Conservation (phyloP, 30 jellyfish, hydroid and myxozoan species). For the Hydractinia symbiolongicarpus region DNA sequence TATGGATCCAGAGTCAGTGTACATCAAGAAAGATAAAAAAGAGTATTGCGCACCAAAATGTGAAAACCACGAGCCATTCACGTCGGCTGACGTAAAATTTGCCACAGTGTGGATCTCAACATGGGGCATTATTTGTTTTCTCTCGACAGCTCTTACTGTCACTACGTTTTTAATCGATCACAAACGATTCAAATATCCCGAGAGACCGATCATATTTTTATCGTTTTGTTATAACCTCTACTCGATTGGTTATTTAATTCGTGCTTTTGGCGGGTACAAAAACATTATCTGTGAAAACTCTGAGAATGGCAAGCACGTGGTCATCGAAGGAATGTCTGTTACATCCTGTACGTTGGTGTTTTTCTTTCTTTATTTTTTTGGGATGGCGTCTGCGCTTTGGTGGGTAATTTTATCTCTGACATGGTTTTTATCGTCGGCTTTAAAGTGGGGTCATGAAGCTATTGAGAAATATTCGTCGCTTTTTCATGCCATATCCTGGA, state of each 20-base stretch:
- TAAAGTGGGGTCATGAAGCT: constrained; percentile 97
- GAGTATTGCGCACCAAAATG: constrained; percentile 67
- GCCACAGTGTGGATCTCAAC: constrained; percentile 65
- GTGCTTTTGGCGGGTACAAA: constrained; percentile 75
- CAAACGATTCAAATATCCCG: constrained; percentile 78
- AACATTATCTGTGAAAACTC: constrained; percentile 49
- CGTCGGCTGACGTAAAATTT: constrained; percentile 46
- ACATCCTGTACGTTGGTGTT: constrained; percentile 69
- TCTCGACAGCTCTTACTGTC: constrained; percentile 78
- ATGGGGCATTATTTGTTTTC: constrained; percentile 73
- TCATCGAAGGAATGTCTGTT: constrained; percentile 67
- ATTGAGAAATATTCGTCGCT: constrained; percentile 76
- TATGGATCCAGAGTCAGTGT: constrained; percentile 40
- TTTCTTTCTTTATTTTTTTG: constrained; percentile 58
- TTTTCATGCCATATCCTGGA: constrained; percentile 87
- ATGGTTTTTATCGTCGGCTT: constrained; percentile 88
- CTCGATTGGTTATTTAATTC: constrained; percentile 63
- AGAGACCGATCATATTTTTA: constrained; percentile 76
- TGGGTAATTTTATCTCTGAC: constrained; percentile 83
- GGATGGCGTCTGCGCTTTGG: constrained; percentile 96
- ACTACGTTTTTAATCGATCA: constrained; percentile 69
- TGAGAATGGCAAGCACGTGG: constrained; percentile 41
- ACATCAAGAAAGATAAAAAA: constrained; percentile 45
- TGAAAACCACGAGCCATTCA: constrained; percentile 45
- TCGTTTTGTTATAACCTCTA: constrained; percentile 80